phyloP scores from a whole-genome alignment of 53 echinoderm and acorn worm species.

The Apostichopus leukothele region DNA sequence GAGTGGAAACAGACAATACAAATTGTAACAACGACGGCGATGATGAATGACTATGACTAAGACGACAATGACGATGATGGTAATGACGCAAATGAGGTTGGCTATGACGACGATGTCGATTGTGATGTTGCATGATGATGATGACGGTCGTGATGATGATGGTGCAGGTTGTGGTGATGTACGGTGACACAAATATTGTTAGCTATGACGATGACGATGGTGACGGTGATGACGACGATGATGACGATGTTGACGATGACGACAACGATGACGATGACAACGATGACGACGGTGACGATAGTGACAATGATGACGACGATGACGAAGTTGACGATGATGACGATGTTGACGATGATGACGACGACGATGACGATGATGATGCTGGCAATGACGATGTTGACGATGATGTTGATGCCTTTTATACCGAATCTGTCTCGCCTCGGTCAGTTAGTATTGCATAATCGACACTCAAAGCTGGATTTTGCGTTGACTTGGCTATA shows the following conservation, averaged over 20 bases:
- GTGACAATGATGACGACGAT: not conserved
- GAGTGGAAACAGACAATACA: too few relatives aligned
- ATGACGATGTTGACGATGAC: not conserved
- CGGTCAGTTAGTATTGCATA: too few relatives aligned
- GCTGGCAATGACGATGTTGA: not conserved
- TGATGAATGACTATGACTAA: too few relatives aligned
- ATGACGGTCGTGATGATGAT: not conserved
- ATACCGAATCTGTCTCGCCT: too few relatives aligned
- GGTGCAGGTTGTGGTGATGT: not conserved
- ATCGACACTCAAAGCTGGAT: too few relatives aligned
- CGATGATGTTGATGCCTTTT: not conserved
- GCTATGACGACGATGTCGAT: not conserved
- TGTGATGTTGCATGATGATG: not conserved
- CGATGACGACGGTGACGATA: not conserved
- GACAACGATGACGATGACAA: not conserved
- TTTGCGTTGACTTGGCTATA: too few relatives aligned
- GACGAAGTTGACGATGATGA: not conserved
- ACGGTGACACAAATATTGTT: slow-evolving; percentile 1
- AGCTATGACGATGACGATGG: slow-evolving; percentile 1
- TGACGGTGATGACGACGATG: not conserved
- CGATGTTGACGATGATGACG: slow-evolving; percentile 23
- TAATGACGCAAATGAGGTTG: not conserved
- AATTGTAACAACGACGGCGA: too few relatives aligned
- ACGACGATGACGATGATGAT: not conserved
- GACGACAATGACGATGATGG: not conserved